A percentile compares a stretch with the other conserved stretches of the same genome.
Conservation (phyloP, 2,797 vertebrate genomes). For the Arrhamphus sclerolepis region DNA sequence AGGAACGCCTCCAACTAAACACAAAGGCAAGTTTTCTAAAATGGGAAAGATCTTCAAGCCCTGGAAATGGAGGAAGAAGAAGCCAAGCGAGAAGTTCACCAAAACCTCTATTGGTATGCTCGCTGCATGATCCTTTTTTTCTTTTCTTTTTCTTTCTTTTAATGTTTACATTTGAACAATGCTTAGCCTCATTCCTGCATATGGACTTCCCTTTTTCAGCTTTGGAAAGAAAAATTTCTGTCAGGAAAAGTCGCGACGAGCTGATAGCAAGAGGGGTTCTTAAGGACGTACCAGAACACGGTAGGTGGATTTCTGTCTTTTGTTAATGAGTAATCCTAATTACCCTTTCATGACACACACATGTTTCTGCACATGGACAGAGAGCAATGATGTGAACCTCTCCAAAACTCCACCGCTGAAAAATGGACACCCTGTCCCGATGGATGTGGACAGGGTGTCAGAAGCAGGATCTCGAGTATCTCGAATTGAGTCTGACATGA, state of each 20-base stretch:
- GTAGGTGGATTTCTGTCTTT: conserved; percentile 69
- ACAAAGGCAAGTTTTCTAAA: conserved; percentile 92
- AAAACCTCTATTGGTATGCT: conserved; percentile 91
- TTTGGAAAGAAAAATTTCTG: conserved; percentile 95
- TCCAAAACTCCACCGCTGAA: conserved; percentile 78
- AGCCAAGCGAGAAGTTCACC: conserved; percentile 92
- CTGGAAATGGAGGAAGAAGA: conserved; percentile 99
- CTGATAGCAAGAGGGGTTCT: conserved; percentile 93
- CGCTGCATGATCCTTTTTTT: not conserved
- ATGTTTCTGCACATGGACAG: conserved; percentile 65
- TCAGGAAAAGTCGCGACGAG: conserved; percentile 92
- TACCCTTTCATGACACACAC: not conserved
- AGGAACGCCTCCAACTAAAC: conserved; percentile 85
- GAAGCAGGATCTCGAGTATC: conserved; percentile 50
- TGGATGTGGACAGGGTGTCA: conserved; percentile 66
- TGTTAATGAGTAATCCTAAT: not conserved
- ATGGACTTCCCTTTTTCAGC: conserved; percentile 67
- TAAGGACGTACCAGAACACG: conserved; percentile 90
- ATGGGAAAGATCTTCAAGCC: conserved; percentile 96
- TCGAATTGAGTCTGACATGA: conserved; percentile 64
- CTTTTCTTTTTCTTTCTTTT: not conserved
- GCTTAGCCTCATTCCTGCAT: not conserved
- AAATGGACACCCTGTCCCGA: conserved; percentile 87
- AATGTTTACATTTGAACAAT: not conserved
- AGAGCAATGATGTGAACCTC: conserved; percentile 80